Base-by-base conservation (phyloP, 2,888 invertebrate genomes). In the Eugnorisma glareosa region DNA sequence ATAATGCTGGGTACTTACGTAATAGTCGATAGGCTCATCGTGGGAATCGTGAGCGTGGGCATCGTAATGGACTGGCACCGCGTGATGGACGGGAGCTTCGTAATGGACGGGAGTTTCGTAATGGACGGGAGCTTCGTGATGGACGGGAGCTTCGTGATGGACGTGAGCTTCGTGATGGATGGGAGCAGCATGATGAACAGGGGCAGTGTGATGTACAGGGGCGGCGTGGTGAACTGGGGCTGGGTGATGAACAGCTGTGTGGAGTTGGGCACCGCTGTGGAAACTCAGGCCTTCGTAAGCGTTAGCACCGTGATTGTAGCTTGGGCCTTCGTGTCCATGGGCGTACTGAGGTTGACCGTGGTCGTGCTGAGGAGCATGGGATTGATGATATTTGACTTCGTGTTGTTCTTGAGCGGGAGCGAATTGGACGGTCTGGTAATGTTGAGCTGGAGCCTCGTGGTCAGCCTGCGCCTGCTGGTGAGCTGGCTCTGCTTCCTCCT, bases 11-110 rank as follows among this genome's bases (percentile, higher is more conserved):
- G 88, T 79, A 90, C 96, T 96, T 94, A 96, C 96, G 90, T 96
- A 96, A 95, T 96, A 96, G 90, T 96, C 96, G 28, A 96, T 89
- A 51, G 94, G 94, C 85, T 96, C 95, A 64, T 96, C 95, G 88
- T 90, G 88, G 28, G 87, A 79, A 79, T 93, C 91, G 54, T 82
- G 79, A 61, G 74, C 31, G 21, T 93, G 91, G 21, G 35, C 61
- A n/a, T 69, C 82, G 51, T 85, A 72, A 15, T 83, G 73, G 2
- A 40, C 73, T 5, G 83, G 82, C 18, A 61, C 48, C 5, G 24
- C 67, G 21, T 81, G 80, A 1, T 81, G 74, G n/a, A 63, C 67
- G 21, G 79, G 71, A 7, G 35, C 51, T n/a, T 28, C 78, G 7
- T 79, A 71, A 11, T 67, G 79, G 7, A 18, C 59, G 0, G 79